Evolutionary conservation across 2,113 vertebrate species (phyloP).

Genomic region (Sceloporus tristichus): DNA sequence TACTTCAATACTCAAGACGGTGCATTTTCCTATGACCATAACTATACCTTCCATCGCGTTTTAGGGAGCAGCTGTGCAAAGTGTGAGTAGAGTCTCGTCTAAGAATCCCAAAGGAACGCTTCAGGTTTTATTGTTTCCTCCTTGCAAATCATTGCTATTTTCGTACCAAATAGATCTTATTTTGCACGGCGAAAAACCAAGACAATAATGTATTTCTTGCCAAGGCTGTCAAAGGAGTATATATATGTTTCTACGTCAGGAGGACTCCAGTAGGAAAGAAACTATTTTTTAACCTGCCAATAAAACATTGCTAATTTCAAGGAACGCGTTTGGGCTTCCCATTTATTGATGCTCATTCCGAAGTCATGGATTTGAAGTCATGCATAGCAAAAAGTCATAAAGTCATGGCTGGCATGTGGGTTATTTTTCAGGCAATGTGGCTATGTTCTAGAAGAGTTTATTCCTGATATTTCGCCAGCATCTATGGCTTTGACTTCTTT

Average conservation of each 20-base stretch:
- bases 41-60: background rate
- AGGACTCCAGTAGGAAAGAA: conserved; percentile 65
- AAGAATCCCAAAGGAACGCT: background rate
- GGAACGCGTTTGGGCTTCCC: conserved; percentile 22
- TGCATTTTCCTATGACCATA: accelerated
- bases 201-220: conserved; percentile 42
- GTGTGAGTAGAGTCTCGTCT: too few species aligned
- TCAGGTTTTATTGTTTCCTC: conserved; percentile 28
- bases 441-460: too few species aligned
- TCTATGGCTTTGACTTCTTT: too few species aligned
- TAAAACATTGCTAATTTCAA: conserved; percentile 61
- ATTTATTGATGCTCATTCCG: background rate
- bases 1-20: background rate
- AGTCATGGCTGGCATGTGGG: too few species aligned
- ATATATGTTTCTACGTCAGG: conserved; percentile 68
- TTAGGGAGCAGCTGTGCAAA: accelerated
- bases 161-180: conserved; percentile 57
- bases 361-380: too few species aligned
- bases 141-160: conserved; percentile 66
- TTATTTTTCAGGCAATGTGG: too few species aligned
- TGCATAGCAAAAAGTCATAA: too few species aligned
- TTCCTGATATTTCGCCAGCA: too few species aligned
- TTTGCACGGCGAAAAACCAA: conserved; percentile 42
- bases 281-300: conserved; percentile 76
- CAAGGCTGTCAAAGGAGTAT: conserved; percentile 44